These are phyloP conservation scores for Eulithis prunata DNA, from an alignment of 2,888 invertebrate genomes.

Conservation along the genomic window DNA sequence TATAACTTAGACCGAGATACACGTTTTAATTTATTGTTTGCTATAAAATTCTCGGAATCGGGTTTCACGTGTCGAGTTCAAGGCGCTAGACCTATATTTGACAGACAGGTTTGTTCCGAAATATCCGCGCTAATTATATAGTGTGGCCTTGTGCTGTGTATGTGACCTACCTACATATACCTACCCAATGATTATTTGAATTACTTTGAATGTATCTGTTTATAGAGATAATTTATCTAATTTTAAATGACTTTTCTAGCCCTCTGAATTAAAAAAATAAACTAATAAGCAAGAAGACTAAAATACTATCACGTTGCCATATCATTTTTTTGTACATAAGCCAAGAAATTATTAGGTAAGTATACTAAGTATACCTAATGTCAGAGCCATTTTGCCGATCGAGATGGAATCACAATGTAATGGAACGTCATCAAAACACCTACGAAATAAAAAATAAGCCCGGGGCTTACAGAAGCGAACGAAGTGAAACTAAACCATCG, in stretches of 20 bases:
- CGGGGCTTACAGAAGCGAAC: constrained; percentile 68
- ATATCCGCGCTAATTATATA: not conserved
- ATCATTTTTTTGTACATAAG: too few relatives aligned
- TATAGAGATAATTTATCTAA: too few relatives aligned
- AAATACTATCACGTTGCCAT: too few relatives aligned
- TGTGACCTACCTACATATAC: too few relatives aligned
- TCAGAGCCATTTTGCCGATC: constrained; percentile 43
- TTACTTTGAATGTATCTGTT: too few relatives aligned
- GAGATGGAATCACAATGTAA: constrained; percentile 54
- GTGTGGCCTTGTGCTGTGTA: constrained; percentile 18
- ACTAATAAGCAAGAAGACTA: too few relatives aligned
- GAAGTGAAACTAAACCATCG: constrained; percentile 61
- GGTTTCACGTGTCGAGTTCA: constrained; percentile 26
- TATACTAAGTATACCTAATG: too few relatives aligned
- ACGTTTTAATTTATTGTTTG: constrained; percentile 38
- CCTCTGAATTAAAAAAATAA: too few relatives aligned
- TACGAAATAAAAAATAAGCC: constrained; percentile 63
- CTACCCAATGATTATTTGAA: too few relatives aligned
- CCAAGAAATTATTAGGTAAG: too few relatives aligned
- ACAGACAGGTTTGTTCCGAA: constrained; percentile 15
- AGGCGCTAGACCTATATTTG: constrained; percentile 11
- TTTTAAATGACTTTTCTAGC: too few relatives aligned
- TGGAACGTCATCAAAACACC: constrained; percentile 60
- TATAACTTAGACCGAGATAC: constrained; percentile 15
- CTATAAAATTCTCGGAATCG: constrained; percentile 29